These are phyloP conservation scores for Mus spretus DNA, from an alignment of 2,797 vertebrate species.

Conservation along the genomic window DNA sequence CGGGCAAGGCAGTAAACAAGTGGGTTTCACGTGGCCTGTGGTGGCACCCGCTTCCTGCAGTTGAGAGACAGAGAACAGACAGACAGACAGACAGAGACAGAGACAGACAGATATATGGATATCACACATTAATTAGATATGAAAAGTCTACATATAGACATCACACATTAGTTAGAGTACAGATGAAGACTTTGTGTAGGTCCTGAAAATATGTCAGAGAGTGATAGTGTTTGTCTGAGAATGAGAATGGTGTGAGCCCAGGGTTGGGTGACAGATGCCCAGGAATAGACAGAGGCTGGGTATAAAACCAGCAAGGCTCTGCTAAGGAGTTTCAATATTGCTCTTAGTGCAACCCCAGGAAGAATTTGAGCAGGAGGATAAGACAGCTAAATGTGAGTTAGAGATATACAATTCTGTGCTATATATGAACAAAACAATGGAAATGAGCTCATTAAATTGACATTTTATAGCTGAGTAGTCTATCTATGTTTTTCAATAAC, in stretches of 20 bases:
- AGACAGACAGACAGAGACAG: neutral
- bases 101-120: neutral
- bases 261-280: rapidly evolving
- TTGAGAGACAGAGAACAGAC: no score
- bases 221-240: neutral
- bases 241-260: rapidly evolving
- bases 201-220: neutral
- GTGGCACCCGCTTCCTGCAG: no score
- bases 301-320: neutral
- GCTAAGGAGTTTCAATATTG: neutral
- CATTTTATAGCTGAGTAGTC: slow-evolving; percentile 25
- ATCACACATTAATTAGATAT: neutral
- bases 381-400: neutral
- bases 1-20: no score
- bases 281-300: neutral
- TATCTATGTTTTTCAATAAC: slow-evolving; percentile 2
- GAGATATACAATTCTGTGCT: neutral
- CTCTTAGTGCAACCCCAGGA: neutral
- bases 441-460: slow-evolving; percentile 25
- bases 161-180: neutral
- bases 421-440: neutral
- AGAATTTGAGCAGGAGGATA: neutral
- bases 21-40: no score
- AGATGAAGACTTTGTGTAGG: neutral
- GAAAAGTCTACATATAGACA: neutral